Base-by-base conservation (phyloP, 2,797 vertebrate genomes). In the Tadarida brasiliensis region DNA sequence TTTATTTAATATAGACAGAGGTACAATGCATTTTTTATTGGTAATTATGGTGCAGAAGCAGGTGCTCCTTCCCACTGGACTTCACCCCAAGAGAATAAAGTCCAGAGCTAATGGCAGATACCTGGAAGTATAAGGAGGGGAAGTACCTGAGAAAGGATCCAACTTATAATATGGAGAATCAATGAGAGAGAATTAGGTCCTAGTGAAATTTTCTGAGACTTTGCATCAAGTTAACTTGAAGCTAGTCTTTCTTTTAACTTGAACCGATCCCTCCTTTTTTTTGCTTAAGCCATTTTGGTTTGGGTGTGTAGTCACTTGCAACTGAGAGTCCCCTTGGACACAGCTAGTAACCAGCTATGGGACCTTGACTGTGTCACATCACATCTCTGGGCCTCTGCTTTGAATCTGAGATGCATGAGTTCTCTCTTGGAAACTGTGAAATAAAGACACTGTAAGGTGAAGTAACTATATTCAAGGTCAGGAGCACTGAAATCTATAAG, bases 401-500 rank as follows among this genome's bases (percentile, higher is more conserved):
- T 59, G 63, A 90, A 84, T 83, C 51, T 90, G 33, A 71, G 28
- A 80, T 71, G 7, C 7, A 24, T 74, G n/a, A 67, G 2, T 67
- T 95, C 11, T 94, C 19, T 81, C 81, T 91, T 77, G 82, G 63
- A 28, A 74, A 59, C 17, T 85, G 24, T 30, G 63, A 92, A 92
- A 51, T 87, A 77, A 92, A 90, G 54, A 78, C 54, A 84, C 3
- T 63, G 7, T 3, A 84, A 90, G 19, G 11, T 84, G 84, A 96
- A 89, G 19, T 51, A 22, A 78, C 22, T 74, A 4, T 85, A 16
- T 76, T 49, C 78, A 87, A 74, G 74, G 70, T 88, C 87, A 88
- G 67, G 74, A 95, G 26, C 39, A 84, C 57, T 83, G 44, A 80
- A 59, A 93, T 97, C 33, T 70, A 33, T 65, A 90, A 96, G 54